phyloP scores from a whole-genome alignment of 1,140 invertebrate species.

The Diachasma alloeum region DNA sequence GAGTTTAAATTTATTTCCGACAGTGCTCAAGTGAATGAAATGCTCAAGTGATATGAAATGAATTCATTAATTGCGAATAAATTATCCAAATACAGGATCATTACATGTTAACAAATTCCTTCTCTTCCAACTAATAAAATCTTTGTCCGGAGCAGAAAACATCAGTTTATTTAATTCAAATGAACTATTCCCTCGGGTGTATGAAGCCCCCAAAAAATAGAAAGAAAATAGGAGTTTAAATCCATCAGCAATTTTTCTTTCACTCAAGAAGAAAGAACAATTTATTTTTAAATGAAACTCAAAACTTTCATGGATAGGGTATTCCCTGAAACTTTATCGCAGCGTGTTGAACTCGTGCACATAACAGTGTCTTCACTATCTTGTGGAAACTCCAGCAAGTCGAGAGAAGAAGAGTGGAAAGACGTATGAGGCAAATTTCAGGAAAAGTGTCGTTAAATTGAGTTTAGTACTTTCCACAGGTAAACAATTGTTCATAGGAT shows the following conservation, averaged over 20 bases:
- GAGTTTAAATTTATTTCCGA: too few relatives aligned
- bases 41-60: not conserved
- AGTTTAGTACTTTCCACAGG: slow-evolving; percentile 19
- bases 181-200: too few relatives aligned
- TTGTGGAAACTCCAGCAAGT: not conserved
- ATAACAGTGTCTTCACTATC: not conserved
- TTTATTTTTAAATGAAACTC: not conserved
- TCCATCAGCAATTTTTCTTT: not conserved
- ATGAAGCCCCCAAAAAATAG: too few relatives aligned
- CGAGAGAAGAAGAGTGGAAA: not conserved
- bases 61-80: not conserved
- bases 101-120: too few relatives aligned
- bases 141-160: not conserved
- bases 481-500: slow-evolving; percentile 10
- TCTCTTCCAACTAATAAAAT: not conserved
- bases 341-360: slow-evolving; percentile 2
- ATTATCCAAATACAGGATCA: too few relatives aligned
- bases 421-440: slow-evolving; percentile 28
- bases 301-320: not conserved
- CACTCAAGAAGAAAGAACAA: not conserved
- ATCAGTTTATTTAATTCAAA: too few relatives aligned
- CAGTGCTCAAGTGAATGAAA: not conserved
- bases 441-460: slow-evolving; percentile 31
- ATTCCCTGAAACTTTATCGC: slow-evolving; percentile 22
- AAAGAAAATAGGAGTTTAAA: not conserved